Conservation (phyloP, 2,113 vertebrate genomes). For the Nipponia nippon region DNA sequence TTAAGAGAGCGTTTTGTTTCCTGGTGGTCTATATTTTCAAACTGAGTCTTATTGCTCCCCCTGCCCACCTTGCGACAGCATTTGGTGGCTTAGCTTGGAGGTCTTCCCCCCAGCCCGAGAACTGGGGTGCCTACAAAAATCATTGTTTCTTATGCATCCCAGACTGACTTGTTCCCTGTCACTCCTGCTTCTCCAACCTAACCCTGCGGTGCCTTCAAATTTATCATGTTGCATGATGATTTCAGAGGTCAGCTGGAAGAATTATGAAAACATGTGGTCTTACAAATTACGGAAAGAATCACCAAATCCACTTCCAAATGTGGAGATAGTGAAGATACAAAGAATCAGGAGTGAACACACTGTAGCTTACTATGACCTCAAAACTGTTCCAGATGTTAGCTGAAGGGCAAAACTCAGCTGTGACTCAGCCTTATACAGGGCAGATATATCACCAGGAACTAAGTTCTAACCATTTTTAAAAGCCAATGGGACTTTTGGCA, state of each 20-base stretch:
- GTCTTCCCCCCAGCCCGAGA: not conserved
- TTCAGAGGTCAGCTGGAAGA: not conserved
- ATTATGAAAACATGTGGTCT: not conserved
- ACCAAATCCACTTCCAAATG: not conserved
- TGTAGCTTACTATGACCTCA: not conserved
- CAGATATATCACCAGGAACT: not conserved
- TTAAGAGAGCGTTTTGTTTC: not conserved
- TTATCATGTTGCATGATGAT: not conserved
- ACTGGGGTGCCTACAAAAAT: not conserved
- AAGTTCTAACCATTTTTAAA: not conserved
- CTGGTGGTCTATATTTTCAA: not conserved
- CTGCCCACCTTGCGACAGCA: not conserved
- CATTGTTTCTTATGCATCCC: not conserved
- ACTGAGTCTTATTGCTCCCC: fast-evolving
- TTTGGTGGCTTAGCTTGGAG: not conserved
- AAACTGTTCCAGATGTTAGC: not conserved
- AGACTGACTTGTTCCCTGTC: not conserved
- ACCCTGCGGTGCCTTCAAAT: not conserved
- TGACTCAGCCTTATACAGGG: not conserved
- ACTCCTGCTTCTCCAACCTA: not conserved
- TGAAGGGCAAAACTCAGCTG: not conserved
- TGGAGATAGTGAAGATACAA: not conserved
- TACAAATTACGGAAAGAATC: not conserved
- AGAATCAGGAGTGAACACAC: not conserved
- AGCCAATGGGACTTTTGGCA: not conserved